A percentile compares a stretch with the other conserved stretches of the same genome.
Evolutionary conservation across 2,888 invertebrate species (phyloP).

Genomic region (Lamellibrachia columna): DNA sequence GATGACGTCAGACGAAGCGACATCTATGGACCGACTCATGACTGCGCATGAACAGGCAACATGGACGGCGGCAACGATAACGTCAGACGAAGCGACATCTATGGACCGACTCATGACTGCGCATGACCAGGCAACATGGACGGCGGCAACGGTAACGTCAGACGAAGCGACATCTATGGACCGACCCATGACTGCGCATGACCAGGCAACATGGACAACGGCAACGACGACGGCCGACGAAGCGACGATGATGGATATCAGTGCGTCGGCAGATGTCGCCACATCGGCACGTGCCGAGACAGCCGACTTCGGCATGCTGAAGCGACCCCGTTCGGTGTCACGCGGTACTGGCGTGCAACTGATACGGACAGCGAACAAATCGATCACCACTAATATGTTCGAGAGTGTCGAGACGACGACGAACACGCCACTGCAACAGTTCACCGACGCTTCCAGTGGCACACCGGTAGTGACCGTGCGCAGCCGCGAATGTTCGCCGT

Average conservation of each 20-base stretch:
- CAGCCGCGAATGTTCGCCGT: background rate
- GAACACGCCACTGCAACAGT: slow-evolving; percentile 4
- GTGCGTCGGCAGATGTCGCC: background rate
- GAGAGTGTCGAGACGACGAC: background rate
- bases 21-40: background rate
- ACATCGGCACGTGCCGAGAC: background rate
- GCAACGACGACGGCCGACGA: slow-evolving; percentile 19
- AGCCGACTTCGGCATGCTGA: background rate
- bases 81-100: background rate
- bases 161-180: background rate
- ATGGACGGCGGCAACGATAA: background rate
- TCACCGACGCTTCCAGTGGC: background rate
- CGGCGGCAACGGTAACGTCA: background rate
- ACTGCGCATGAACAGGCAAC: background rate
- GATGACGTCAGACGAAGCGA: background rate
- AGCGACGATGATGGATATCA: background rate
- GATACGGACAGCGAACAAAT: background rate
- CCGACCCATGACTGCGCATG: background rate
- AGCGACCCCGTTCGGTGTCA: background rate
- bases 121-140: background rate
- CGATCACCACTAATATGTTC: background rate
- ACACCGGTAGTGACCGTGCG: background rate
- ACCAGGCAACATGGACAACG: slow-evolving; percentile 19
- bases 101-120: background rate
- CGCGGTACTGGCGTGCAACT: background rate